Evolutionary conservation across 2,113 vertebrate genomes (phyloP).

Genomic region (Caranx melampygus): DNA sequence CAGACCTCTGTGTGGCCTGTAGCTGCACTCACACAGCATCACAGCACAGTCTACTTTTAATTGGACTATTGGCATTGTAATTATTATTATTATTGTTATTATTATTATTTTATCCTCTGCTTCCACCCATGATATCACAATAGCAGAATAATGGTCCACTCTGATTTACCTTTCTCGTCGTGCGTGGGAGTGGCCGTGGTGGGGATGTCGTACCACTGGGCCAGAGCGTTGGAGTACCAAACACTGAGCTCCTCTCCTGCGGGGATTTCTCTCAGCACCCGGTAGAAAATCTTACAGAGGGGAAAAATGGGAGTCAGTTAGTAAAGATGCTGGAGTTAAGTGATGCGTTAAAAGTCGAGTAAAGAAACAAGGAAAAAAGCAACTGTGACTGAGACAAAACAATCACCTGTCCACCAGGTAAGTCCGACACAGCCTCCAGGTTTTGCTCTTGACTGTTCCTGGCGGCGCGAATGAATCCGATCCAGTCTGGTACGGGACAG

Average conservation of each 20-base stretch:
- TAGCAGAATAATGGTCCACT: background rate
- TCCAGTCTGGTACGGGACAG: constrained; percentile 92
- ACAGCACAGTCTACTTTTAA: background rate
- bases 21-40: background rate
- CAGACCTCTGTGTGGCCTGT: constrained; percentile 6
- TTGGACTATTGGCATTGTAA: background rate
- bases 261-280: constrained; percentile 91
- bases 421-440: constrained; percentile 93
- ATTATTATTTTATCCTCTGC: background rate
- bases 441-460: constrained; percentile 96
- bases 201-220: constrained; percentile 97
- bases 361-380: background rate
- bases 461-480: constrained; percentile 95
- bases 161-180: constrained; percentile 94
- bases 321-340: background rate
- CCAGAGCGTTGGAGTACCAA: constrained; percentile 95
- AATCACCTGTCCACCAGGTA: constrained; percentile 96
- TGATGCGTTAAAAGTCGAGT: background rate
- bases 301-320: background rate
- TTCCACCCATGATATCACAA: background rate
- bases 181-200: constrained; percentile 96
- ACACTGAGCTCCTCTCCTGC: constrained; percentile 95
- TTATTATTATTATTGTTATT: background rate
- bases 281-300: constrained; percentile 91
- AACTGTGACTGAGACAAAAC: background rate